phyloP scores from a whole-genome alignment of 2,797 vertebrate species.

The Gambelia wislizenii region DNA sequence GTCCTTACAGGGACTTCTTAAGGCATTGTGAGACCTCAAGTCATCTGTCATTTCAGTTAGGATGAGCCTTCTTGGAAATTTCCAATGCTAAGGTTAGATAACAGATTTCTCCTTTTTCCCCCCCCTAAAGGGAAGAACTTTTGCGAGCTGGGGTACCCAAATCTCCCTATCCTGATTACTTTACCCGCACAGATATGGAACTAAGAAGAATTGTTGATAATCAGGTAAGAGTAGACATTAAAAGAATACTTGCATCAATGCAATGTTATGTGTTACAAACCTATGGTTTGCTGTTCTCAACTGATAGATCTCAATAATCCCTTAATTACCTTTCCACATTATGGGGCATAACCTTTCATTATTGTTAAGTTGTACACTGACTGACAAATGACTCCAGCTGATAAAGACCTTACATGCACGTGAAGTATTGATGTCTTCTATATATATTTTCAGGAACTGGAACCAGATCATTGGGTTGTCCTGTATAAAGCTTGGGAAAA shows the following conservation, averaged over 20 bases:
- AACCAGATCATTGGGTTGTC: constrained; percentile 22
- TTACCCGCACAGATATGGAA: constrained; percentile 52
- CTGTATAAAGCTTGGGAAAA: too few species aligned
- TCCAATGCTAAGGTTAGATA: not conserved
- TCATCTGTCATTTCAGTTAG: not conserved
- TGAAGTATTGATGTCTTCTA: constrained; percentile 54
- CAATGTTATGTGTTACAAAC: not conserved
- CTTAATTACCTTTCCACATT: constrained; percentile 12
- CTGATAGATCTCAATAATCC: not conserved
- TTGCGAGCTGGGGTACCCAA: constrained; percentile 40
- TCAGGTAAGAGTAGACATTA: constrained; percentile 53
- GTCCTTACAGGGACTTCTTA: not conserved
- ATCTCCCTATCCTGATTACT: constrained; percentile 54
- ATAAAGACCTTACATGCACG: constrained; percentile 45
- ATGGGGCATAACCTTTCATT: constrained; percentile 30
- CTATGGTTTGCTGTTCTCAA: constrained; percentile 20
- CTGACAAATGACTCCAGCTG: constrained; percentile 31
- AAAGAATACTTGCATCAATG: not conserved
- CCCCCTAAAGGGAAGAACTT: constrained; percentile 59
- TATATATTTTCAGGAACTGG: constrained; percentile 41
- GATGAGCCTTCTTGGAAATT: not conserved
- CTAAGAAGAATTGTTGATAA: constrained; percentile 68
- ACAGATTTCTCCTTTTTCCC: constrained; percentile 17
- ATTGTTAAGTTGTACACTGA: constrained; percentile 25
- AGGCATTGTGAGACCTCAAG: not conserved